Base-by-base conservation (phyloP, 2,888 invertebrate species). In the Xylota sylvarum region DNA sequence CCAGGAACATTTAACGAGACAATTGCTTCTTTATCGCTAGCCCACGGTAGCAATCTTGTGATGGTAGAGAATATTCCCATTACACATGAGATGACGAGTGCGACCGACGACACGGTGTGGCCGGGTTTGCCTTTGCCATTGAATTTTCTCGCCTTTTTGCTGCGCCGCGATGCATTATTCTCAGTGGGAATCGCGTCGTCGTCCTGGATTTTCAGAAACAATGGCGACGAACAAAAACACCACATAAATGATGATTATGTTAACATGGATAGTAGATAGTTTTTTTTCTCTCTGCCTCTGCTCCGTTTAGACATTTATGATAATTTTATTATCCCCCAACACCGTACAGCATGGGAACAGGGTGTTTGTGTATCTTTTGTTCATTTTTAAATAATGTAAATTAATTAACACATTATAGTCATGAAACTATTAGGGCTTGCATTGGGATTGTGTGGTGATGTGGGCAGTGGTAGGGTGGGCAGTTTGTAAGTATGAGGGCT, bases 21-120 rank as follows among this genome's bases (percentile, higher is more conserved):
- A 85, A 81, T 81, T 77, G 81, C 80, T 81, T 85, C 77, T 85
- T 85, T 85, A 85, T 85, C 80, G 65, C 48, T 40, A 60, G 52
- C 50, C 6, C 84, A 58, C 64, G 69, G 84, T 78, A 62, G 58
- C 67, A 65, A 78, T 82, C 78, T 78, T 12, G 37, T 40, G 46
- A 65, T 55, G 43, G 52, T 35, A 73, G 72, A 30, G 73, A 65
- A 37, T 2, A 1, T 72, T 78, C 67, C 55, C 67, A 65, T 83
- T 76, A 56, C 74, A 73, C 67, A 74, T 62, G 76, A 55, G 46
- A 32, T 56, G 40, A 30, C 6, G 62, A n/a, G n/a, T n/a, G n/a
- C n/a, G n/a, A n/a, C n/a, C n/a, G n/a, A n/a, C n/a, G n/a, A n/a
- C n/a, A 43, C 43, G 55, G 40, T 37, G 46, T 23, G 58, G 17